Base-by-base conservation (phyloP, 2,888 invertebrate species). In the Diarsia rubi region DNA sequence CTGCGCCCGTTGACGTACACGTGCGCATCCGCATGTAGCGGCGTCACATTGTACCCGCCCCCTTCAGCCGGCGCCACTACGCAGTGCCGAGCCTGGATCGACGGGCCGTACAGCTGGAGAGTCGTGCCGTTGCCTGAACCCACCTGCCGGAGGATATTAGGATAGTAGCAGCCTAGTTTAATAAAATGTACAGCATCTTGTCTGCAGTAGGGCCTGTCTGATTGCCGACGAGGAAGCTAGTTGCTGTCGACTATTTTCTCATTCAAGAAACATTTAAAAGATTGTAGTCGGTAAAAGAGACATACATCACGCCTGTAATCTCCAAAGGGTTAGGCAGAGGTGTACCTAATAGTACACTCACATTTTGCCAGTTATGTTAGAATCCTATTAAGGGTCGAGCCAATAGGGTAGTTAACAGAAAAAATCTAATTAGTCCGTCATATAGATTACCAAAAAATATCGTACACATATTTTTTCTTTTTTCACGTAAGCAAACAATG, bases 1-100 rank as follows among this genome's bases (percentile, higher is more conserved):
- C 99, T 97, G 91, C 99, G 98, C 66, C 98, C 98, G 94, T 99
- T 99, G 85, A 99, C 98, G 94, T 98, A 99, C 47, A 99, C 99
- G 92, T 99, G 98, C 19, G 99, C 99, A 94, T 99, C 99, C 44
- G 98, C 97, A 91, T 98, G 98, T 89, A 99, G 98, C 14, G 99
- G 99, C 45, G 99, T 99, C 62, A 99, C 98, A 4, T 98, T 98
- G 86, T 99, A 99, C 69, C 99, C 99, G 78, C 99, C 98, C 80
- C 99, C 99, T 90, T 99, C 98, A 84, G 98, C 98, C 75, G 98
- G 98, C 71, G 99, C 98, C 87, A 99, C 98, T 89, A 99, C 98
- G 95, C 99, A 99, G 95, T 99, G 99, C 72, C 99, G 97, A 19
- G 99, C 98, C 96, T 98, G 98, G 86, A 99, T 98, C 88, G 99